Conservation (phyloP, 2,797 vertebrate genomes). For the Numenius phaeopus region DNA sequence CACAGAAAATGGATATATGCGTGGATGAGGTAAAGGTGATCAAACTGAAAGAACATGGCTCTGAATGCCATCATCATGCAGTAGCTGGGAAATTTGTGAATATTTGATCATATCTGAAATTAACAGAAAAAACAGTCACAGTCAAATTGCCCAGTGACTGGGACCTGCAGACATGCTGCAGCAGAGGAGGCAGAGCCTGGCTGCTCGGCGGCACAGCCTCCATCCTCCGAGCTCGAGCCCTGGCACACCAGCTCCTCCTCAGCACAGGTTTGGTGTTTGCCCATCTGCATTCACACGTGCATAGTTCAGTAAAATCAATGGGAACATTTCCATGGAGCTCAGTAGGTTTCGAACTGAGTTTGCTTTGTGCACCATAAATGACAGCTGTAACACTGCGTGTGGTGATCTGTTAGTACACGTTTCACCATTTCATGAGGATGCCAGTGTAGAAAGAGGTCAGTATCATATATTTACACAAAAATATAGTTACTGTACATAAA, state of each 20-base stretch:
- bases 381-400: background rate
- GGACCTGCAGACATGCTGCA: background rate
- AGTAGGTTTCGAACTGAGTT: background rate
- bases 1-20: background rate
- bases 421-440: background rate
- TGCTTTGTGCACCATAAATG: background rate
- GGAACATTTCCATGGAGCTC: background rate
- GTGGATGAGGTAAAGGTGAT: background rate
- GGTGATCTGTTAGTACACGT: accelerated
- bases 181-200: background rate
- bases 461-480: background rate
- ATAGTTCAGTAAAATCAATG: background rate
- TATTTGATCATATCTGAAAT: background rate
- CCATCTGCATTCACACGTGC: background rate
- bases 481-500: background rate
- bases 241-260: background rate
- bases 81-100: background rate
- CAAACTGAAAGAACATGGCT: background rate
- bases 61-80: background rate
- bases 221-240: accelerated
- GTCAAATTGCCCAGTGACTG: accelerated
- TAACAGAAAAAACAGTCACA: background rate
- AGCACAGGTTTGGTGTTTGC: background rate
- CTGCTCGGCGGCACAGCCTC: accelerated
- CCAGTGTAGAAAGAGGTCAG: background rate